Conservation (phyloP, 2,113 vertebrate species). For the Ramphastos sulfuratus region DNA sequence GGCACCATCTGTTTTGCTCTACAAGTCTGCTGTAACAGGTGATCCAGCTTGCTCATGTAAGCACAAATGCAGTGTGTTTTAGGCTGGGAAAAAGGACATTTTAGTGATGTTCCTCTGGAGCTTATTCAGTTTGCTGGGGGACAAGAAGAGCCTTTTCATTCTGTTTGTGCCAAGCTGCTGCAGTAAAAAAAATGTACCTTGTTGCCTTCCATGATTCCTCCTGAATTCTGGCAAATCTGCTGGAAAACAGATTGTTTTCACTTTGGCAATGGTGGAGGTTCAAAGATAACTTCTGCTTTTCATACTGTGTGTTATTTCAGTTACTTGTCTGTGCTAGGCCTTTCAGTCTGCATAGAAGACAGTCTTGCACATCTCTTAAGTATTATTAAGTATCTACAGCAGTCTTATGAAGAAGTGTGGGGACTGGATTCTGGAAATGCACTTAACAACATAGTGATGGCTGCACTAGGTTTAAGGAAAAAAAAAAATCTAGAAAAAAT, state of each 20-base stretch:
- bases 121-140: neutral
- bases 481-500: neutral
- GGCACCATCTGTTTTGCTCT: constrained; percentile 10
- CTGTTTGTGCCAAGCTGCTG: neutral
- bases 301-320: neutral
- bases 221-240: neutral
- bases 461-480: neutral
- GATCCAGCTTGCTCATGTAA: neutral
- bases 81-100: neutral
- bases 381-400: neutral
- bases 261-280: neutral
- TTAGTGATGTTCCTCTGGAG: neutral
- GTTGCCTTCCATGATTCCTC: neutral
- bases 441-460: neutral
- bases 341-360: neutral
- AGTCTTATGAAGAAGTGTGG: neutral
- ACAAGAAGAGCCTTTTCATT: neutral
- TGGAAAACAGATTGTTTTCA: neutral
- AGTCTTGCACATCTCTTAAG: neutral
- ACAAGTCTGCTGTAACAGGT: constrained; percentile 21
- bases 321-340: neutral
- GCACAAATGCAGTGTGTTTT: neutral
- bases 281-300: neutral
- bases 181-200: neutral
- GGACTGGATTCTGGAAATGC: neutral